phyloP scores from a whole-genome alignment of 2,797 vertebrate species.

The Chromobotia macracanthus region DNA sequence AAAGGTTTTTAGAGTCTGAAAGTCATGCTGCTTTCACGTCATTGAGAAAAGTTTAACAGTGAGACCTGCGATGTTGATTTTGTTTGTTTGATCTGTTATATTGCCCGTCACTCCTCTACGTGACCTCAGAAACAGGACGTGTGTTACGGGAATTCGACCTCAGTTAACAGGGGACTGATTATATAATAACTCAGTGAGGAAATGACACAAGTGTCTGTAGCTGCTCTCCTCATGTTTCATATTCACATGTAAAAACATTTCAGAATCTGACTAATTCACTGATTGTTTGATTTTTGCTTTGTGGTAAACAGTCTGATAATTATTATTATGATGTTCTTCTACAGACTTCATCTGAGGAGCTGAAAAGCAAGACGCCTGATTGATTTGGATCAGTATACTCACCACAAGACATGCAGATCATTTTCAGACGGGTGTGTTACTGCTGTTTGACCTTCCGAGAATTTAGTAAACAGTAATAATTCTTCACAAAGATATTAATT shows the following conservation, averaged over 20 bases:
- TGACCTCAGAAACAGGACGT: background rate
- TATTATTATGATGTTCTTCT: slow-evolving; percentile 5
- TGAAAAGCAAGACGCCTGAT: slow-evolving; percentile 68
- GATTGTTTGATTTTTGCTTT: background rate
- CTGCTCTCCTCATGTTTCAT: too few relatives aligned
- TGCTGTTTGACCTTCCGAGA: too few relatives aligned
- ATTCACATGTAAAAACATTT: background rate
- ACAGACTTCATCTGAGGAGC: slow-evolving; percentile 66
- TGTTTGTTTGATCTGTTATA: background rate
- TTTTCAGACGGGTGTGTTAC: slow-evolving; percentile 61
- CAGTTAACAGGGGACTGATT: background rate
- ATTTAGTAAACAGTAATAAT: too few relatives aligned
- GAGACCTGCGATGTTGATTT: slow-evolving; percentile 3
- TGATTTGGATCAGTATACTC: slow-evolving; percentile 71
- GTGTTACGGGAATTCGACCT: background rate
- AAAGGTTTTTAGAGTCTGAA: background rate
- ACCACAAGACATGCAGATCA: slow-evolving; percentile 69
- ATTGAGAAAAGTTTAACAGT: background rate
- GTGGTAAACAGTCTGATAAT: background rate
- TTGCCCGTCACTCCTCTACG: background rate
- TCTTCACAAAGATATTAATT: too few relatives aligned
- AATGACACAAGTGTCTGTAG: too few relatives aligned
- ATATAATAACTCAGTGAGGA: too few relatives aligned
- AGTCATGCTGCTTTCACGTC: background rate
- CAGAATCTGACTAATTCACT: background rate